Evolutionary conservation across 2,113 vertebrate genomes (phyloP).

Genomic region (Dascyllus trimaculatus): DNA sequence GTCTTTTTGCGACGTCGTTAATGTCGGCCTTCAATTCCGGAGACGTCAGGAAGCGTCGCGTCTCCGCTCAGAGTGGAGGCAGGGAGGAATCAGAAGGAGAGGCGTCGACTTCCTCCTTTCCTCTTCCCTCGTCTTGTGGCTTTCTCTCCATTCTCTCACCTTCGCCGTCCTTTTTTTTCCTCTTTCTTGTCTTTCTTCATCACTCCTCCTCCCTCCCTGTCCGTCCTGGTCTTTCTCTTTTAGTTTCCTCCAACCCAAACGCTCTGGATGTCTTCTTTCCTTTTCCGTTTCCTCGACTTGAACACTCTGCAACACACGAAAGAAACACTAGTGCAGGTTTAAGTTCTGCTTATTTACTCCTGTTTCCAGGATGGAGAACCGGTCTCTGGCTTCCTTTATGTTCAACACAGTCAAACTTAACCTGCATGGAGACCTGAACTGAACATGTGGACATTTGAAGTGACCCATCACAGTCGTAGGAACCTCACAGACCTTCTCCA

Average conservation of each 20-base stretch:
- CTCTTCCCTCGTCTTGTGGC: neutral
- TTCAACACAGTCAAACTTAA: too few species aligned
- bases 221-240: neutral
- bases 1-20: slow-evolving; percentile 35
- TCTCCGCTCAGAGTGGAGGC: slow-evolving; percentile 16
- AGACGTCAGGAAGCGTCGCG: slow-evolving; percentile 49
- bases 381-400: neutral
- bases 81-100: neutral
- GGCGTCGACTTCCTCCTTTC: too few species aligned
- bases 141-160: neutral
- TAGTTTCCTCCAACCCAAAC: neutral
- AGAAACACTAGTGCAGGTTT: too few species aligned
- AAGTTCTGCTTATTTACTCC: too few species aligned
- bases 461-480: too few species aligned
- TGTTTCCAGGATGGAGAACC: too few species aligned
- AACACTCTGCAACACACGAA: neutral
- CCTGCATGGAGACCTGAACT: too few species aligned
- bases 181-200: neutral
- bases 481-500: too few species aligned
- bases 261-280: neutral
- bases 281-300: neutral
- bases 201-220: neutral
- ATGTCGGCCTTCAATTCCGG: slow-evolving; percentile 39
- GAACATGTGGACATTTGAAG: too few species aligned
- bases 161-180: neutral